These are phyloP conservation scores for Tachysurus vachellii DNA, from an alignment of 2,113 vertebrate genomes.

Conservation along the genomic window DNA sequence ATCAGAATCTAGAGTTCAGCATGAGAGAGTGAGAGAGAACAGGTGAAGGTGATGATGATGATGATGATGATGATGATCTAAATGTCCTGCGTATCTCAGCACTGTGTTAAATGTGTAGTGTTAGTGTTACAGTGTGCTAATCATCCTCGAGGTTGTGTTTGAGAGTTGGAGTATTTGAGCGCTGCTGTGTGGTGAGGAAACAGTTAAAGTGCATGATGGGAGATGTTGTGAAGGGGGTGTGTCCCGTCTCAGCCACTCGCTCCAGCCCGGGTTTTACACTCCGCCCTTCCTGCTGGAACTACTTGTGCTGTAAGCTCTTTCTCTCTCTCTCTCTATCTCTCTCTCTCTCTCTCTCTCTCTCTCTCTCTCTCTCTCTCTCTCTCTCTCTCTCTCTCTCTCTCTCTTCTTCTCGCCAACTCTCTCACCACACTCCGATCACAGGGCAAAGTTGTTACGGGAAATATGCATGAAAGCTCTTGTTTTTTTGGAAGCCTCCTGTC, in stretches of 20 bases:
- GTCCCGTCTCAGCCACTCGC: slow-evolving; percentile 33
- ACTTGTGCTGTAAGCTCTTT: slow-evolving; percentile 56
- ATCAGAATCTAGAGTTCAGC: too few species aligned
- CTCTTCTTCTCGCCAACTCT: slow-evolving; percentile 19
- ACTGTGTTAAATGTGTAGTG: not conserved
- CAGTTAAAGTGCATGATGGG: slow-evolving; percentile 61
- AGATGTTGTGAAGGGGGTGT: slow-evolving; percentile 51
- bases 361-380: slow-evolving; percentile 22
- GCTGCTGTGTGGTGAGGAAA: slow-evolving; percentile 21
- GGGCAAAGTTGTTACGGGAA: slow-evolving; percentile 47
- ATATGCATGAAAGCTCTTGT: not conserved
- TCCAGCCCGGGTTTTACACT: slow-evolving; percentile 65
- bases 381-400: too few species aligned
- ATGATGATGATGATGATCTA: not conserved
- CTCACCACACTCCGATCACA: slow-evolving; percentile 46
- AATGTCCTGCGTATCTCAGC: not conserved
- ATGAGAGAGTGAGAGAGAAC: not conserved
- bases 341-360: slow-evolving; percentile 18
- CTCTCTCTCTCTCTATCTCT: slow-evolving; percentile 22
- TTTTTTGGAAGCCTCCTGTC: not conserved
- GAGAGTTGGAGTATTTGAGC: not conserved
- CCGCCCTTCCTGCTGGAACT: slow-evolving; percentile 60
- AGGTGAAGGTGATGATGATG: not conserved
- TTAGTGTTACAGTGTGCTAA: not conserved
- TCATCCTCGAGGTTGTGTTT: not conserved